Evolutionary conservation across 2,888 invertebrate species (phyloP).

Genomic region (Himalopsyche anomala): DNA sequence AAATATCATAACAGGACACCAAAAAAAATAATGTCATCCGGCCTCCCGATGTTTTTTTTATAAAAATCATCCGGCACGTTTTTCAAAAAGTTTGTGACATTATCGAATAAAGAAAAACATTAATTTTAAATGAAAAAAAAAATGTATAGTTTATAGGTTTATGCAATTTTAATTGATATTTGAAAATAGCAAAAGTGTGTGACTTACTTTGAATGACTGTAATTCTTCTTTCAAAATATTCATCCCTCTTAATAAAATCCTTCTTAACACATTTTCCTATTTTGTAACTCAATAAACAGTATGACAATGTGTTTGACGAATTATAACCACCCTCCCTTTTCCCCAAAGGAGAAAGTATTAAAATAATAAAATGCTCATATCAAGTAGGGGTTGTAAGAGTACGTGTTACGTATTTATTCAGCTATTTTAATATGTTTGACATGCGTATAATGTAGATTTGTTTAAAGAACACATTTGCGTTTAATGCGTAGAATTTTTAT

Average conservation of each 20-base stretch:
- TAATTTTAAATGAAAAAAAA: no score
- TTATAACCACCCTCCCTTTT: slow-evolving; percentile 67
- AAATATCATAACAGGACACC: no score
- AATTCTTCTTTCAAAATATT: not conserved
- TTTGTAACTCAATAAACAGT: slow-evolving; percentile 36
- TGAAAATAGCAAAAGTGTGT: no score
- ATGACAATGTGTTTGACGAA: slow-evolving; percentile 58
- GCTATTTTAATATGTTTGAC: slow-evolving; percentile 79
- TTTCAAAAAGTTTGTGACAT: no score
- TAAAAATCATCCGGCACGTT: no score
- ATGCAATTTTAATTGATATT: no score
- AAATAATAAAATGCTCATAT: slow-evolving; percentile 76
- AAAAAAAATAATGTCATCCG: no score
- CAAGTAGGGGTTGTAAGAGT: slow-evolving; percentile 66
- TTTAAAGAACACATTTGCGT: slow-evolving; percentile 51
- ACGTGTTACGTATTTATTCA: slow-evolving; percentile 76
- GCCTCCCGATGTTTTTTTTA: no score
- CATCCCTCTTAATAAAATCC: not conserved
- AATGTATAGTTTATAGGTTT: no score
- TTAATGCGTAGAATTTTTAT: not conserved
- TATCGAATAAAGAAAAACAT: no score
- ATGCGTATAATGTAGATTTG: slow-evolving; percentile 72
- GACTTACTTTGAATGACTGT: no score
- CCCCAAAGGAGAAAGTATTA: slow-evolving; percentile 70
- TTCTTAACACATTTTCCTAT: not conserved